Base-by-base conservation (phyloP, 2,797 vertebrate genomes). In the Furcifer pardalis region DNA sequence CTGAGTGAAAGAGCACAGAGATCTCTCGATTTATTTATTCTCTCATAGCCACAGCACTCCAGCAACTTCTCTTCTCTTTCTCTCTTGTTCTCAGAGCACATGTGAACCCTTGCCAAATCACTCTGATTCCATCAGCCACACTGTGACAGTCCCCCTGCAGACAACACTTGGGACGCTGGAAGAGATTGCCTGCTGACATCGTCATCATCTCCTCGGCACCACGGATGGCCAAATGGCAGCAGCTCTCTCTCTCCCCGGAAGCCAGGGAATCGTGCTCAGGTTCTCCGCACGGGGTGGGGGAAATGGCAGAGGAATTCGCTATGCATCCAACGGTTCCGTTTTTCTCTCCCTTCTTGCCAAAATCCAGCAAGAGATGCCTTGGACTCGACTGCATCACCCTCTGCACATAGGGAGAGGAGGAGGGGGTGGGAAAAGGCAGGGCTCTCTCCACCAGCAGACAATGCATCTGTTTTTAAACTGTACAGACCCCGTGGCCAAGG, bases 51-150 rank as follows among this genome's bases (percentile, higher is more conserved):
- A n/a, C 37, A 27, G 32, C 27, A 30, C 59, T 81, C 40, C 25
- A 10, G 21, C 7, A 9, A 21, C 23, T 65, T 52, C n/a, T 30
- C 65, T 72, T 40, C 46, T 60, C n/a, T 87, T 74, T n/a, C 59
- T 69, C 76, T 30, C 40, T 59, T 0, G 19, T 89, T 65, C 77
- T 7, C 79, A 99, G 98, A 98, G 98, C 94, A 97, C 98, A 84
- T 99, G 98, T 78, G 98, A 99, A 92, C 97, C 98, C 0, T 96
- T 98, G 95, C 97, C 97, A 66, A 99, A 99, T 94, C 98, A 99
- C 93, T 98, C 98, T 0, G 98, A 99, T 96, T 97, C 97, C 94
- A 98, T 99, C 96, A 98, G 98, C 97, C 98, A 99, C 97, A 98
- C 98, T 84, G 98, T 99, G 96, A 98, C 96, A 0, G 97, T 99